These are phyloP conservation scores for Nannospalax galili DNA, from an alignment of 2,113 vertebrate species.

Conservation along the genomic window DNA sequence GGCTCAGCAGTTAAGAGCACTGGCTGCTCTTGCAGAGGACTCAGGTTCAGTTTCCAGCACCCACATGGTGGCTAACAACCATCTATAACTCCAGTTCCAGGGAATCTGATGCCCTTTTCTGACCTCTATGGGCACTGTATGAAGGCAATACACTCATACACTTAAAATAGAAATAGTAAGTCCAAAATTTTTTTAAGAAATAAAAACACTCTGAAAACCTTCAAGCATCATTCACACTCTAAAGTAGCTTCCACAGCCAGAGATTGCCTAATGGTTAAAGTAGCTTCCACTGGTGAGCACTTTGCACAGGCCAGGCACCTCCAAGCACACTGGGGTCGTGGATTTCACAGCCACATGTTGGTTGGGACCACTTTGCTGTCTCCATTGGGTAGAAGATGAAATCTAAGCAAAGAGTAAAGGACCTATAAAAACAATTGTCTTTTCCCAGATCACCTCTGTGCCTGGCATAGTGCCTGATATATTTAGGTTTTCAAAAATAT, in stretches of 20 bases:
- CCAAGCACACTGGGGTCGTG: no score
- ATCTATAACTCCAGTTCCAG: no score
- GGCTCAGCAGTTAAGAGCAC: no score
- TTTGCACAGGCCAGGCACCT: neutral
- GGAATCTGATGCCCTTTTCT: no score
- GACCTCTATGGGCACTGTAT: no score
- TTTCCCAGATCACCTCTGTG: neutral
- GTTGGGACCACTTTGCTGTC: neutral
- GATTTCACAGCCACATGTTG: neutral
- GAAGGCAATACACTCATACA: no score
- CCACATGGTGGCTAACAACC: no score
- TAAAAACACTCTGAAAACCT: neutral
- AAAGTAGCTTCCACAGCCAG: neutral
- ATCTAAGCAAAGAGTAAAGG: neutral
- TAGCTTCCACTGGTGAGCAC: neutral
- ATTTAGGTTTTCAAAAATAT: neutral
- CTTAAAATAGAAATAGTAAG: no score
- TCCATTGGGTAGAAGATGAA: neutral
- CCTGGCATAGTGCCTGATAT: neutral
- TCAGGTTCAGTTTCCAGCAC: no score
- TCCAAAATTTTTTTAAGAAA: no score
- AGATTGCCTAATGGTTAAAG: no score
- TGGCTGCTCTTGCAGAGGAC: no score
- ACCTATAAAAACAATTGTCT: neutral
- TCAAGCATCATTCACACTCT: neutral